Evolutionary conservation across 2,888 invertebrate species (phyloP), one percentile per base, ranked within the genome.

Genomic region (Idaea dimidiata): DNA sequence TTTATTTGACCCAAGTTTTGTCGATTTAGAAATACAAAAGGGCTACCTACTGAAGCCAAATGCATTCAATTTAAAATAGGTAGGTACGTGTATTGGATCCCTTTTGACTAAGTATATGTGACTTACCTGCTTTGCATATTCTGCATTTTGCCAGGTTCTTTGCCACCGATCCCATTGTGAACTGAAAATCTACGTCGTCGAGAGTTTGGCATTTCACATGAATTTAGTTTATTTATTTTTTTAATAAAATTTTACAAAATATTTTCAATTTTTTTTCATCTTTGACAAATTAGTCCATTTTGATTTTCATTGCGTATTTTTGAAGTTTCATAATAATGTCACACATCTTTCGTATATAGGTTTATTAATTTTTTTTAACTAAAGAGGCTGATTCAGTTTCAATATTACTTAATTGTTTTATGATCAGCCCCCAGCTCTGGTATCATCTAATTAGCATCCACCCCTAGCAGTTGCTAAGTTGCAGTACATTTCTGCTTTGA

Each of bases 181-280:
- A 89, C 89, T 1, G 89, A 91, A 75, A 91, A 91, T 63, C 83
- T 82, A 62, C 90, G 79, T 61, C 90, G 86, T 72, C 89, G 83
- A 60, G 87, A 77, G 67, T 89, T 87, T 32, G 91, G 91, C 91
- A 91, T 91, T 79, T 77, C 71, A 81, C 81, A 70, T 63, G 64
- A 69, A 78, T 75, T 79, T 80, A 70, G 58, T 33, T 10, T 80
- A 70, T 59, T 33, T 14, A 33, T 64, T 60, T 73, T 75, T 73
- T 73, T 67, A 59, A 67, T 66, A 70, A 65, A 62, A 43, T 64
- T 69, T 72, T 59, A 55, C 56, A 16, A 56, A 17, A 17, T 56
- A 56, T 17, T 56, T 56, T 56, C 17, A 43, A 43, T 3, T 14
- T 14, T 32, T 10, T 59, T 60, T 61, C 65, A 69, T 65, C 60